Conservation (phyloP, 2,113 vertebrate genomes). For the Scomber scombrus region DNA sequence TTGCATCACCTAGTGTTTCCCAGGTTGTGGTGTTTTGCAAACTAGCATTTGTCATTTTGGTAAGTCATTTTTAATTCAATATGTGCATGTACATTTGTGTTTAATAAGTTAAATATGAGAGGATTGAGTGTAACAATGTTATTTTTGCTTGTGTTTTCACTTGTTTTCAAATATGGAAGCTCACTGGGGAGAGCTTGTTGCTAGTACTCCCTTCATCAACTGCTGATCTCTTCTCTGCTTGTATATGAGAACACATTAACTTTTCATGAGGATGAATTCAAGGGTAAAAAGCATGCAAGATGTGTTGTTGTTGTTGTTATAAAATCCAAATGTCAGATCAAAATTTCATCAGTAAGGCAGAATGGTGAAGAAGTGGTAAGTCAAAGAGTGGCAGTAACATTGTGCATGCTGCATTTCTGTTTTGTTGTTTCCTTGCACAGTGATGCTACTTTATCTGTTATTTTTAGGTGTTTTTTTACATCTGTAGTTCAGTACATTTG, state of each 20-base stretch:
- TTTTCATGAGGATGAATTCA: conserved; percentile 69
- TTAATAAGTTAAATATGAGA: conserved; percentile 38
- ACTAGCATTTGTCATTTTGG: conserved; percentile 16
- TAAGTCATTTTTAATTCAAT: conserved; percentile 30
- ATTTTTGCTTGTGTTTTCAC: conserved; percentile 15
- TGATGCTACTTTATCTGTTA: background rate
- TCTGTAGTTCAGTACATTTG: no score
- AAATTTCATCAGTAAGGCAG: background rate
- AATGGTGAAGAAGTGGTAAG: background rate
- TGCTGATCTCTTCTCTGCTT: conserved; percentile 53
- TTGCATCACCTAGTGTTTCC: background rate
- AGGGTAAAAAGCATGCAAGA: conserved; percentile 44
- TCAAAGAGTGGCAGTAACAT: background rate
- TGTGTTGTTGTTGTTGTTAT: background rate
- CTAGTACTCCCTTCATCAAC: conserved; percentile 41
- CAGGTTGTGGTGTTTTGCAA: conserved; percentile 12
- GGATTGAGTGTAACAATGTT: background rate
- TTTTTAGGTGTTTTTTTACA: background rate
- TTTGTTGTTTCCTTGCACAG: background rate
- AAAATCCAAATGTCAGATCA: conserved; percentile 24
- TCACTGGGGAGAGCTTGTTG: conserved; percentile 18
- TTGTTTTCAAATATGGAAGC: conserved; percentile 22
- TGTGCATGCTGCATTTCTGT: background rate
- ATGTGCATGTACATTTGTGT: background rate
- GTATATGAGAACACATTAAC: conserved; percentile 57